These are phyloP conservation scores for Pelecanoides urinatrix DNA, from an alignment of 2,113 vertebrate genomes.

Conservation along the genomic window DNA sequence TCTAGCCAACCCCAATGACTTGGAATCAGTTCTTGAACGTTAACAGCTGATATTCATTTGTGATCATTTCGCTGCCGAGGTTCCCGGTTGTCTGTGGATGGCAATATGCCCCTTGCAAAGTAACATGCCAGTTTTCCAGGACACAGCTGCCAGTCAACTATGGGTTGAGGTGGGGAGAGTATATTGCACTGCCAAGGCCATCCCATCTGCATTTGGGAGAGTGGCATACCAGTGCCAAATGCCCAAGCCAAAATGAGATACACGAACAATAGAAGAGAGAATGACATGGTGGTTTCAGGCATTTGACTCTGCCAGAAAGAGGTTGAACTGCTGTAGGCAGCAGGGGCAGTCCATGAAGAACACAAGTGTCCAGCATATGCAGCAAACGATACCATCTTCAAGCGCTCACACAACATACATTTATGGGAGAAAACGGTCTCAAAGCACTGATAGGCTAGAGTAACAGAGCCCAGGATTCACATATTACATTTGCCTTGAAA, in stretches of 20 bases:
- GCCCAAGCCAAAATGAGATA: slow-evolving; percentile 22
- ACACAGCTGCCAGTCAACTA: slow-evolving; percentile 48
- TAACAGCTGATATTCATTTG: slow-evolving; percentile 50
- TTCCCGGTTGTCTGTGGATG: slow-evolving; percentile 5
- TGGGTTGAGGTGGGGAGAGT: neutral
- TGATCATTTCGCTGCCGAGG: slow-evolving; percentile 38
- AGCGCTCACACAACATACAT: fast-evolving
- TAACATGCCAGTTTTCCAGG: slow-evolving; percentile 50
- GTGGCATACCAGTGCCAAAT: neutral
- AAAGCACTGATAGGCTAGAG: neutral
- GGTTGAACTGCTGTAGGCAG: neutral
- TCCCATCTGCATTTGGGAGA: slow-evolving; percentile 20
- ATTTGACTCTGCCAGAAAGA: neutral
- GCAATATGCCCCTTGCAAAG: slow-evolving; percentile 32
- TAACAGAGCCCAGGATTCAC: neutral
- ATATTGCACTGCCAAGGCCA: neutral
- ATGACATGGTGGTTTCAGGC: neutral
- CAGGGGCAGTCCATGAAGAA: neutral
- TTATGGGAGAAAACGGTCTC: neutral
- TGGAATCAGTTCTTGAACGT: slow-evolving; percentile 3
- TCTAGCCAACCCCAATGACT: neutral
- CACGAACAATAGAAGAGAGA: neutral
- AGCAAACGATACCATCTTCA: neutral
- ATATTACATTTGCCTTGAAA: neutral
- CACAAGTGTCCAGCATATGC: neutral